Evolutionary conservation across 1,140 invertebrate species (phyloP), one percentile per base, ranked within the genome.

Genomic region (Achatina immaculata): DNA sequence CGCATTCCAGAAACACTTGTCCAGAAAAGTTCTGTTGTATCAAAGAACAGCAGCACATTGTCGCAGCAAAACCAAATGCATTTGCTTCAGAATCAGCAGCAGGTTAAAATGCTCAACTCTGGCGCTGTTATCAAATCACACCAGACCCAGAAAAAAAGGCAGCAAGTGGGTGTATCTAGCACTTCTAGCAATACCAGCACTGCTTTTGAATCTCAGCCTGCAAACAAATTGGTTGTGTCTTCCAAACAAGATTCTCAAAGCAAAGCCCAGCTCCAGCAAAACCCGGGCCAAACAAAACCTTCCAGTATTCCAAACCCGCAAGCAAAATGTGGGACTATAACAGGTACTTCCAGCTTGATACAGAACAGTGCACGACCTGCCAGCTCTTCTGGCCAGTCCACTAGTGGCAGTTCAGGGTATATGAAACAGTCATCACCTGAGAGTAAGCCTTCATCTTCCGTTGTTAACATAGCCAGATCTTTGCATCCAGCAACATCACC

Each of bases 221-320:
- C 34, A 2, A 45, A n/a, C 36, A 71, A 71, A 71, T 42, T 38
- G 24, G 68, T 45, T 16, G 36, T 42, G 68, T 69, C 68, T 69
- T 69, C 68, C 68, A 69, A 69, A 42, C 68, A 42, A 1, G 36
- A 69, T 43, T 11, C 42, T 40, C 68, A 69, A 38, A 31, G 1
- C 28, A 62, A 31, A 62, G 31, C 58, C 31, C 2, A 6, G 2
- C 0, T 31, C 11, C 58, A 28, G 6, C 58, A 62, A 31, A n/a
- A 62, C 21, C n/a, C 28, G 1, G 58, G 16, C 31, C n/a, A 28
- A 19, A n/a, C 6, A 19, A 62, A 62, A 34, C 4, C n/a, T 9
- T 6, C 19, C 11, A 28, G 31, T 9, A n/a, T 34, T 62, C 58
- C 58, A 42, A 69, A 28, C 68, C 68, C 36, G 42, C 68, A 69